Evolutionary conservation across 2,113 vertebrate species (phyloP).

Genomic region (Toxotes chatareus): DNA sequence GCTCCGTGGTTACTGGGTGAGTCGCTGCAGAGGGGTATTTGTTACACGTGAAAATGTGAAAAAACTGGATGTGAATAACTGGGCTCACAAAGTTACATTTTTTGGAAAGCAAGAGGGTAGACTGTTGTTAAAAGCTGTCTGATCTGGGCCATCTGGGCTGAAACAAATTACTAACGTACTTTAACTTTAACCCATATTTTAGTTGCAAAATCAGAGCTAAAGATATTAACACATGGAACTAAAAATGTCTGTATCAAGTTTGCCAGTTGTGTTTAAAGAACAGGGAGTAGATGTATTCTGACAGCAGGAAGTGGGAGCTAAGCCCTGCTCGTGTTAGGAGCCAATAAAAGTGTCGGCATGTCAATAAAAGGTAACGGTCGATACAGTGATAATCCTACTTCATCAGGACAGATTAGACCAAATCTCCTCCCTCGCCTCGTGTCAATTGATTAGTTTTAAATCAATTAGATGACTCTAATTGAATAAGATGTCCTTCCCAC

Average conservation of each 20-base stretch:
- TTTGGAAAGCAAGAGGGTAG: neutral
- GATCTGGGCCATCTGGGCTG: neutral
- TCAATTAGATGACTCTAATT: conserved; percentile 70
- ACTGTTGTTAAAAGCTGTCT: neutral
- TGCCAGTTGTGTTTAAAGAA: neutral
- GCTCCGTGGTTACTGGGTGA: conserved; percentile 98
- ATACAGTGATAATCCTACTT: conserved; percentile 79
- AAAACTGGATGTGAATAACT: neutral
- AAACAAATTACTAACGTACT: neutral
- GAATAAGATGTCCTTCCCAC: conserved; percentile 62
- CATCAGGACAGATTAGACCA: conserved; percentile 77
- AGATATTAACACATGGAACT: neutral
- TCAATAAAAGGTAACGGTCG: conserved; percentile 63
- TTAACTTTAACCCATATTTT: neutral
- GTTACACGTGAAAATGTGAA: neutral
- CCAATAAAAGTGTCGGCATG: conserved; percentile 62
- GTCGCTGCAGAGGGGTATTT: conserved; percentile 5
- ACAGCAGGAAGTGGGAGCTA: neutral
- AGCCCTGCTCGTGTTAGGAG: conserved; percentile 30
- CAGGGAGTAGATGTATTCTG: neutral
- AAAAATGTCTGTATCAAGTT: neutral
- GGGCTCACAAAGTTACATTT: neutral
- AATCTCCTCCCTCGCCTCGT: conserved; percentile 53
- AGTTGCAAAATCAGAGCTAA: neutral
- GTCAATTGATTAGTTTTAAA: conserved; percentile 77